phyloP scores from a whole-genome alignment of 2,888 invertebrate genomes.

The Hyppa rectilinea region DNA sequence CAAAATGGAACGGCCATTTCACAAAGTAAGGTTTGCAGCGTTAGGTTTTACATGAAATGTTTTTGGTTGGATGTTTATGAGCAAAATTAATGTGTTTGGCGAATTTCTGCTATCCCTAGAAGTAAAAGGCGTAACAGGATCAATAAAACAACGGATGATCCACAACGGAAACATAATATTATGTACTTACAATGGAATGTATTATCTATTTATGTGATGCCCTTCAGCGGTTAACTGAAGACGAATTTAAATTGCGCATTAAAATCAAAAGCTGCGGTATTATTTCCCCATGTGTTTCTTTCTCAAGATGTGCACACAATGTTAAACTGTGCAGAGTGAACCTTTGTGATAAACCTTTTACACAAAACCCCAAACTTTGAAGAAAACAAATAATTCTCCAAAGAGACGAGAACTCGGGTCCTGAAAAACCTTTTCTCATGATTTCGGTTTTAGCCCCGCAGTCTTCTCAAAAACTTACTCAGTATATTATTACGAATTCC shows the following conservation, averaged over 20 bases:
- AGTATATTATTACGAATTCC: conserved; percentile 27
- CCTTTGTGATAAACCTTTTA: conserved; percentile 9
- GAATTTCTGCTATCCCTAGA: neutral
- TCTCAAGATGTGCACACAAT: conserved; percentile 21
- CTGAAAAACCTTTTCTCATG: conserved; percentile 13
- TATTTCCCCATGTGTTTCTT: conserved; percentile 63
- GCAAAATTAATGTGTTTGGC: neutral
- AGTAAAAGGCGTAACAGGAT: conserved; percentile 23
- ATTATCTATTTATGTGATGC: conserved; percentile 46
- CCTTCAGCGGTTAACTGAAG: conserved; percentile 51
- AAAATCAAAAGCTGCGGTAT: conserved; percentile 66
- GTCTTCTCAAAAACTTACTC: conserved; percentile 20
- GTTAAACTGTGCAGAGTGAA: conserved; percentile 1
- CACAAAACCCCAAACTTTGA: conserved; percentile 9
- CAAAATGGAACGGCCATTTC: too few species aligned
- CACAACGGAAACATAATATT: conserved; percentile 21
- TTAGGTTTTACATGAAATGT: too few species aligned
- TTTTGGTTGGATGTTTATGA: too few species aligned
- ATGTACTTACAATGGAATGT: conserved; percentile 21
- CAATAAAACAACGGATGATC: conserved; percentile 18
- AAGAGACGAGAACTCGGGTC: conserved; percentile 6
- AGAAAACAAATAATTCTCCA: conserved; percentile 14
- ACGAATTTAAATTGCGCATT: conserved; percentile 58
- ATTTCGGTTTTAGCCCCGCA: conserved; percentile 20
- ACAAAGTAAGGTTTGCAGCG: too few species aligned